phyloP scores from a whole-genome alignment of 1,140 invertebrate genomes.

The Drosophila truncata region DNA sequence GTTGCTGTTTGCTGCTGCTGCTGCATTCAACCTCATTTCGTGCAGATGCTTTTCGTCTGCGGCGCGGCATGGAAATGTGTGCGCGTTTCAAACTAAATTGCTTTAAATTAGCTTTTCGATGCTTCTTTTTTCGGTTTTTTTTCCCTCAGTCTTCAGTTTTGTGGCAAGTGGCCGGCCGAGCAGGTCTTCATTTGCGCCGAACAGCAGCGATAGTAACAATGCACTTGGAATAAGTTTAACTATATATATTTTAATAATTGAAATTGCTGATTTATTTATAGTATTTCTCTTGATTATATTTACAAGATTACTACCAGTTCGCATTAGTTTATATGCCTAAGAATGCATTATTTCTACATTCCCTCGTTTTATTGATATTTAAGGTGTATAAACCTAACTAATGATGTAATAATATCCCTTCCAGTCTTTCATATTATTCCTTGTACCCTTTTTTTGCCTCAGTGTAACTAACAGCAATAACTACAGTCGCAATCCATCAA shows the following conservation, averaged over 20 bases:
- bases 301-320: no score
- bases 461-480: slow-evolving; percentile 33
- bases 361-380: not conserved
- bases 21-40: slow-evolving; percentile 73
- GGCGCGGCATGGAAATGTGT: slow-evolving; percentile 74
- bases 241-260: not conserved
- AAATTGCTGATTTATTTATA: not conserved
- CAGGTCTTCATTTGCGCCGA: slow-evolving; percentile 79
- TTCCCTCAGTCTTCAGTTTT: slow-evolving; percentile 12
- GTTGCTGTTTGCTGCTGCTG: slow-evolving; percentile 23
- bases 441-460: not conserved
- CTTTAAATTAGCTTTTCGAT: slow-evolving; percentile 84
- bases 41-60: slow-evolving; percentile 59
- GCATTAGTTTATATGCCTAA: no score
- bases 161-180: slow-evolving; percentile 61
- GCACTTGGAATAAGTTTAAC: slow-evolving; percentile 2
- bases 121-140: slow-evolving; percentile 52
- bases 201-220: slow-evolving; percentile 40
- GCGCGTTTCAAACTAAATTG: slow-evolving; percentile 83
- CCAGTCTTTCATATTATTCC: no score
- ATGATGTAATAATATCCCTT: not conserved
- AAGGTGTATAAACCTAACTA: not conserved
- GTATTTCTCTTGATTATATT: not conserved
- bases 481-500: slow-evolving; percentile 75
- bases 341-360: not conserved